These are phyloP conservation scores for Triplophysa yarkandensis DNA, from an alignment of 2,797 vertebrate genomes.

Conservation along the genomic window DNA sequence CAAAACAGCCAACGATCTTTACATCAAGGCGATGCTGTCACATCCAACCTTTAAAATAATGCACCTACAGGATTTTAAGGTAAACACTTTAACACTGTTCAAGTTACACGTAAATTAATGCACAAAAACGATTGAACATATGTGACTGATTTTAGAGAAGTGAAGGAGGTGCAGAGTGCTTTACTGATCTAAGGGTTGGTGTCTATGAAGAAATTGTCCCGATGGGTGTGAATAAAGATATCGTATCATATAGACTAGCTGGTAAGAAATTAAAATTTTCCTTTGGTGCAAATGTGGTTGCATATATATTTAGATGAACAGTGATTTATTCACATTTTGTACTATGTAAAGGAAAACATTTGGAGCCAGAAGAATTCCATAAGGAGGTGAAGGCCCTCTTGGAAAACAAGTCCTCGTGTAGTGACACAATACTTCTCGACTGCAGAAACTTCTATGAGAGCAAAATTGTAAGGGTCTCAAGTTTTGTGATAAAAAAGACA, in stretches of 20 bases:
- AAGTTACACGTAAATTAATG: background rate
- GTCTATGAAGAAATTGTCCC: slow-evolving; percentile 95
- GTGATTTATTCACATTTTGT: background rate
- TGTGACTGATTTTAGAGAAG: slow-evolving; percentile 77
- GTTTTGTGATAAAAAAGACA: background rate
- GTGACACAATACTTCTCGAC: slow-evolving; percentile 88
- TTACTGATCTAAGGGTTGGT: slow-evolving; percentile 86
- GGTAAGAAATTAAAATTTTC: slow-evolving; percentile 55
- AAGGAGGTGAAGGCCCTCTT: slow-evolving; percentile 85
- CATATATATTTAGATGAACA: background rate
- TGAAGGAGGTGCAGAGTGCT: slow-evolving; percentile 87
- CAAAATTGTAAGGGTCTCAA: slow-evolving; percentile 86
- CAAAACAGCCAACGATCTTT: slow-evolving; percentile 79
- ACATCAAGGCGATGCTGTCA: slow-evolving; percentile 83
- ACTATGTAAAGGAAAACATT: slow-evolving; percentile 75
- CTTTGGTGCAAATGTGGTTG: background rate
- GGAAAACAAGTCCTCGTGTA: slow-evolving; percentile 67
- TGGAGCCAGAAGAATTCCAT: slow-evolving; percentile 92
- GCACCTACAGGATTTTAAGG: slow-evolving; percentile 90
- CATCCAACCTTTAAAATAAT: slow-evolving; percentile 84
- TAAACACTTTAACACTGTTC: slow-evolving; percentile 56
- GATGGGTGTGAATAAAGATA: slow-evolving; percentile 88
- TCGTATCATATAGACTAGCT: slow-evolving; percentile 85
- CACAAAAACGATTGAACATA: background rate
- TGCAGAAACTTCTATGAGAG: slow-evolving; percentile 99